Evolutionary conservation across 1,140 invertebrate genomes (phyloP).

Genomic region (Drosophila rhopaloa): DNA sequence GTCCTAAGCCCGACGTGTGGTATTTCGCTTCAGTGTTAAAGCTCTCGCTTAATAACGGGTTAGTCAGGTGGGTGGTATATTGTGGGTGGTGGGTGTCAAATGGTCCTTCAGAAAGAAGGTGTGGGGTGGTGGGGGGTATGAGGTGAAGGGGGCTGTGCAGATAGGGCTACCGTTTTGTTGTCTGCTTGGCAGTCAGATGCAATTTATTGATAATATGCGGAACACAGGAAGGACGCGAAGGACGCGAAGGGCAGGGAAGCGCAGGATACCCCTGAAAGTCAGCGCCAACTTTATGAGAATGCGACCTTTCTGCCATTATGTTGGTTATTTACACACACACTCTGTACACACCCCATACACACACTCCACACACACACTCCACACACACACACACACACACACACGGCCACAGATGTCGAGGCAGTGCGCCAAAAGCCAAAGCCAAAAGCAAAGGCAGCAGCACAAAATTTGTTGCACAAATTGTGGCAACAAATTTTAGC

Average conservation of each 20-base stretch:
- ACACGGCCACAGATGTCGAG: conserved; percentile 25
- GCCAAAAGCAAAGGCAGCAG: conserved; percentile 8
- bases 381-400: conserved; percentile 10
- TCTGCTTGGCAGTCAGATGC: conserved; percentile 72
- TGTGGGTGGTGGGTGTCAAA: conserved; percentile 1
- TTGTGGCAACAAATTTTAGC: conserved; percentile 56
- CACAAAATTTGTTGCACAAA: conserved; percentile 57
- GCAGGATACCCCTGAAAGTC: conserved; percentile 36
- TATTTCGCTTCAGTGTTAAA: conserved; percentile 17
- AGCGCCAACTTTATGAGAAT: conserved; percentile 64
- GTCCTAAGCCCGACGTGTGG: no score
- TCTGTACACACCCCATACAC: neutral
- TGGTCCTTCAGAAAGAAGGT: neutral
- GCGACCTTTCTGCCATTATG: conserved; percentile 53
- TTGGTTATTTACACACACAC: conserved; percentile 55
- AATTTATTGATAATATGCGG: conserved; percentile 78
- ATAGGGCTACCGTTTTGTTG: conserved; percentile 41
- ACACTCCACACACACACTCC: conserved; percentile 1
- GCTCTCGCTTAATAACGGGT: conserved; percentile 62
- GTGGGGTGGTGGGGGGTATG: no score
- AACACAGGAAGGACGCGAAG: conserved; percentile 10
- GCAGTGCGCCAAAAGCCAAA: conserved; percentile 28
- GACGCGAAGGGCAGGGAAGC: neutral
- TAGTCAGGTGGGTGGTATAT: conserved; percentile 26
- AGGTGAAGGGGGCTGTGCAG: neutral